Percentiles rank a stretch among this genome's conserved stretches.
Conservation (phyloP, 2,797 vertebrate species). For the Pipistrellus kuhlii region DNA sequence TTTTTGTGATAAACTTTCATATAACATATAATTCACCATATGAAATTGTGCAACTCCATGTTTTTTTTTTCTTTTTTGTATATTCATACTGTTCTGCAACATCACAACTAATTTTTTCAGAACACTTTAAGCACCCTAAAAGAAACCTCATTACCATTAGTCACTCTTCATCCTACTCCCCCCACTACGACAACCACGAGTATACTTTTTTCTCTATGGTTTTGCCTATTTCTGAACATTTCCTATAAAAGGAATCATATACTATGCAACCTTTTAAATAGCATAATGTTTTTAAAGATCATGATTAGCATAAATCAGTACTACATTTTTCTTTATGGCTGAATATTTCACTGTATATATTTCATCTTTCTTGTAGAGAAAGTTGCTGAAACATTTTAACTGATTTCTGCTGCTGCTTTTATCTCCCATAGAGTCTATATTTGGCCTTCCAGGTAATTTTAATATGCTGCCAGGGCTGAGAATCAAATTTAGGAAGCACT, state of each 20-base stretch:
- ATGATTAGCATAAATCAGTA: background rate
- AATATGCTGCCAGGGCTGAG: background rate
- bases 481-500: conserved; percentile 21
- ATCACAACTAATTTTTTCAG: background rate
- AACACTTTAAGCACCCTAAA: background rate
- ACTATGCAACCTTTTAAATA: background rate
- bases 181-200: background rate
- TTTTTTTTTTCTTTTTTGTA: background rate
- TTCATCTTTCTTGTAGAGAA: background rate
- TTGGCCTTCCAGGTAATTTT: conserved; percentile 10
- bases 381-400: background rate
- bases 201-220: background rate
- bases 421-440: background rate
- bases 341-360: background rate
- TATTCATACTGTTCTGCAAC: background rate
- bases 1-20: background rate
- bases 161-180: background rate
- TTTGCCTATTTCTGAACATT: conserved; percentile 9
- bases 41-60: background rate
- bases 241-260: background rate
- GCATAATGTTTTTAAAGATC: background rate
- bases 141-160: background rate
- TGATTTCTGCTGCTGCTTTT: background rate
- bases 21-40: background rate
- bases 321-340: background rate